Evolutionary conservation across 2,797 vertebrate species (phyloP).

Genomic region (Geotrypetes seraphini): DNA sequence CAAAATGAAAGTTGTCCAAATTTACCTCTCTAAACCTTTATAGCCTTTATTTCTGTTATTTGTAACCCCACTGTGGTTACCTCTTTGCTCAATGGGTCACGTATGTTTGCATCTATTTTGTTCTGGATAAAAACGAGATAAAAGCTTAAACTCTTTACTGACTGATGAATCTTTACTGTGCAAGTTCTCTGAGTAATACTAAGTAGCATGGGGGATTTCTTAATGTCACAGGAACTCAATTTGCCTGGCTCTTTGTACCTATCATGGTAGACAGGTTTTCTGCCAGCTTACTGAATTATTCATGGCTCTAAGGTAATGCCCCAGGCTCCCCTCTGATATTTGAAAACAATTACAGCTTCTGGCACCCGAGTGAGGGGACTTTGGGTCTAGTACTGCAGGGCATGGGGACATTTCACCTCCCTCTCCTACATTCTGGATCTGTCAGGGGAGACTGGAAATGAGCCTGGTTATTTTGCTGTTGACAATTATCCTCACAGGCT

Average conservation of each 20-base stretch:
- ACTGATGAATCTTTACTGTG: no score
- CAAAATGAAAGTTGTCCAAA: no score
- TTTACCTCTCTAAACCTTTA: no score
- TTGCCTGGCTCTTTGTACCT: constrained; percentile 36
- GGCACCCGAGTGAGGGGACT: constrained; percentile 10
- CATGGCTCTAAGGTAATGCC: constrained; percentile 9
- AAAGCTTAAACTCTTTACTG: no score
- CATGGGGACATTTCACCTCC: no score
- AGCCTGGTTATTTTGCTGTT: not conserved
- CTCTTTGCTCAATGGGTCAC: no score
- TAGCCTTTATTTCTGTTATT: no score
- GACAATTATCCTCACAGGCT: not conserved
- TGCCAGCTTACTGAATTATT: constrained; percentile 36
- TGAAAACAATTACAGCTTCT: constrained; percentile 26
- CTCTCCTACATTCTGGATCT: constrained; percentile 2
- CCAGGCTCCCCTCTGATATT: constrained; percentile 14
- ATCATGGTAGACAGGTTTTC: constrained; percentile 2
- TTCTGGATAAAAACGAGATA: no score
- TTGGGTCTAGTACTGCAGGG: not conserved
- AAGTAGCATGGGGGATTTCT: not conserved
- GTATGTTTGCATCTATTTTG: no score
- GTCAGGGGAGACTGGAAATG: constrained; percentile 4
- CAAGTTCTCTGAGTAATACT: no score
- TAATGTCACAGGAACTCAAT: constrained; percentile 13
- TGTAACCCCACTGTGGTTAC: no score